Base-by-base conservation (phyloP, 2,888 invertebrate genomes). In the Achlya flavicornis region DNA sequence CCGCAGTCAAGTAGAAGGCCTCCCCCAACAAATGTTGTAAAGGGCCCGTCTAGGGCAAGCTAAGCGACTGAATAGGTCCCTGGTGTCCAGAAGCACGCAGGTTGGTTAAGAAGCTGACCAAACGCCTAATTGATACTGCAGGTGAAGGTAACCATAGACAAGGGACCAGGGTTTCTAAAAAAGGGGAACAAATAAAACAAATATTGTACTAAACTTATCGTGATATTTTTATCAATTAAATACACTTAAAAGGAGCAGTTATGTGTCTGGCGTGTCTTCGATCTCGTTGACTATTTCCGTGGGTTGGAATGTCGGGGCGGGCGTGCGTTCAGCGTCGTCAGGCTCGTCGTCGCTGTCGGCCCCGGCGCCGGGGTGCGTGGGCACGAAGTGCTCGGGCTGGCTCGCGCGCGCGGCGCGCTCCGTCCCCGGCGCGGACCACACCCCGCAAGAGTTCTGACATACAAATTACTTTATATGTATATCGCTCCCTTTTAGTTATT, bases 361-460 rank as follows among this genome's bases (percentile, higher is more conserved):
- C 67, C 95, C 95, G 41, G 95, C 95, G 57, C 96, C 96, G 58
- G 96, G 96, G 91, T 96, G 96, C 58, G 94, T 92, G 0, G 96
- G 94, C 63, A 95, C 94, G 76, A 95, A 94, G 60, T 94, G 91
- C 0, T 75, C 77, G 62, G 70, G 73, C 38, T 75, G 66, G 0
- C 70, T 0, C 65, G 66, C 0, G 74, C 14, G 0, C 73, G 76
- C n/a, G 19, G 95, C 93, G 1, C 75, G 64, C 10, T 68, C 73
- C 74, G 93, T 66, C 53, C 96, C 96, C 12, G 96, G 96, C 67
- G 96, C 95, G 2, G 94, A 93, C 95, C 95, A 96, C 59, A 87
- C 87, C 65, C 90, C 89, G 61, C 92, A 90, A 0, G 86, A 77
- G 68, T 93, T 88, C 93, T 94, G 66, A 14, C 3, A 58, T 57